Base-by-base conservation (phyloP, 1,140 invertebrate species). In the Lanistes nyassanus region DNA sequence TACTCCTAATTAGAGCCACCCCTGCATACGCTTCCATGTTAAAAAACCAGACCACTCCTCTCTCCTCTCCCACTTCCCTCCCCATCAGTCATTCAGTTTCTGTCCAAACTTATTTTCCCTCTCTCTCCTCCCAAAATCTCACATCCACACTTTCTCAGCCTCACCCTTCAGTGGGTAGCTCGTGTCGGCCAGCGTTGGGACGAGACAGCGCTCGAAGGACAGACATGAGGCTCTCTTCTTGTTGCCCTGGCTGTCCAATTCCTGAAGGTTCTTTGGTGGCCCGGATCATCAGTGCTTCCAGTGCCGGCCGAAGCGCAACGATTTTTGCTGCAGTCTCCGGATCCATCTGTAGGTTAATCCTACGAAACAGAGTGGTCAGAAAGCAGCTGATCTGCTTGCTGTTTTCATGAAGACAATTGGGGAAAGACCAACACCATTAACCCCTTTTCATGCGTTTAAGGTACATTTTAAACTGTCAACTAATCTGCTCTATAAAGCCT, bases 291-390 rank as follows among this genome's bases (percentile, higher is more conserved):
- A 98, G 89, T 78, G 92, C 91, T 90, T 99, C 97, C 3, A 99
- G 86, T 1, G 94, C 94, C 0, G 97, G 97, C 76, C 97, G 91
- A 0, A 99, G 88, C 9, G 95, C 94, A 0, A 96, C 92, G 74
- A 99, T 92, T 6, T 93, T 92, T 0, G 96, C 94, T 0, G 97
- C 97, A 16, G 86, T 92, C 85, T 91, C 81, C 0, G 94, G 92
- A 79, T 94, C 90, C 92, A 99, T 97, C 13, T 94, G 92, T 36
- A 99, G 91, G 88, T 96, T 97, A 31, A 99, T 93, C 96, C 92
- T 93, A 77, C 26, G 81, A 58, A 47, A 71, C 64, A 11, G 64
- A 72, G 21, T 60, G 23, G 66, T 23, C 26, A 29, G 26, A 62
- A 23, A 67, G 19, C 11, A 31, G 23, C 13, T 60, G 9, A 60